phyloP scores from a whole-genome alignment of 2,888 invertebrate species.

The Lobophora halterata region DNA sequence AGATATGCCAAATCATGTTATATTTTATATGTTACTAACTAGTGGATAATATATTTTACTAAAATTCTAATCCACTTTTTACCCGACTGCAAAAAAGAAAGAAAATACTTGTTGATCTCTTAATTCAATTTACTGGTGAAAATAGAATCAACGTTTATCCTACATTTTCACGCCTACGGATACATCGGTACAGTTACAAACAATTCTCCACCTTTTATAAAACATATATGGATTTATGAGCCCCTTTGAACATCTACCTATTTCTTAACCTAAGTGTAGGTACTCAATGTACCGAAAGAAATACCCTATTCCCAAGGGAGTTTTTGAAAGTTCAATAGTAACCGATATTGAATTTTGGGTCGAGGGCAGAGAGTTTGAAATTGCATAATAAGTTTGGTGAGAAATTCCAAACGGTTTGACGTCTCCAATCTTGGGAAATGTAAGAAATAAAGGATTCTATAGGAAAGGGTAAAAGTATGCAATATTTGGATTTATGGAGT shows the following conservation, averaged over 20 bases:
- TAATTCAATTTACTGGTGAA: too few relatives aligned
- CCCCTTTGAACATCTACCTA: neutral
- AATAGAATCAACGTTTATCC: too few relatives aligned
- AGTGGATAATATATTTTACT: too few relatives aligned
- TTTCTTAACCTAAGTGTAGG: slow-evolving; percentile 3
- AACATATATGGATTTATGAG: too few relatives aligned
- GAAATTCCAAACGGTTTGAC: slow-evolving; percentile 12
- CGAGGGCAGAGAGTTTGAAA: slow-evolving; percentile 1
- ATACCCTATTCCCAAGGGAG: neutral
- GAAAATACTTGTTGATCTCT: too few relatives aligned
- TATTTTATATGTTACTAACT: too few relatives aligned
- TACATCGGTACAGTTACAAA: too few relatives aligned
- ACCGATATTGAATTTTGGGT: slow-evolving; percentile 5
- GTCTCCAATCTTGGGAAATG: slow-evolving; percentile 12
- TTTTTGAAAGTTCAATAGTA: slow-evolving; percentile 2
- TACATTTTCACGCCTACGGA: too few relatives aligned
- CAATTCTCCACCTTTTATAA: too few relatives aligned
- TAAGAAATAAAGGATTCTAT: slow-evolving; percentile 11
- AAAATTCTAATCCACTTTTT: too few relatives aligned
- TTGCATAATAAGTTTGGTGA: neutral
- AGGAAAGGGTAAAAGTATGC: slow-evolving; percentile 4
- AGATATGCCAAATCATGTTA: too few relatives aligned
- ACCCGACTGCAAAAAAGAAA: too few relatives aligned
- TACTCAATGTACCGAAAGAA: slow-evolving; percentile 7
- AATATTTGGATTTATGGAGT: slow-evolving; percentile 12